Evolutionary conservation across 1,140 invertebrate genomes (phyloP).

Genomic region (Zaprionus gabonicus): DNA sequence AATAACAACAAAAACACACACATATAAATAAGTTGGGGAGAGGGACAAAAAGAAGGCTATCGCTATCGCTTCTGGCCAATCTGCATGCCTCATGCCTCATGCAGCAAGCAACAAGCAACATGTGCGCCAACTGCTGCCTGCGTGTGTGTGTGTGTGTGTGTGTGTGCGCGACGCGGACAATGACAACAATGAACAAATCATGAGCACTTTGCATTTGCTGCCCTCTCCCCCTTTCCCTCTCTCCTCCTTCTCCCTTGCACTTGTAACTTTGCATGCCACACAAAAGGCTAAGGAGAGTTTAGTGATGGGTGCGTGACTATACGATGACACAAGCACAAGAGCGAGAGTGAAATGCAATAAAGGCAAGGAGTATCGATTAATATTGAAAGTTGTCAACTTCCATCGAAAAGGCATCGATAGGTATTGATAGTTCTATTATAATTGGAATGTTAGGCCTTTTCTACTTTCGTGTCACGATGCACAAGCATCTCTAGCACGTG

Average conservation of each 20-base stretch:
- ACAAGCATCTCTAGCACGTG: too few relatives aligned
- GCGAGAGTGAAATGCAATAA: neutral
- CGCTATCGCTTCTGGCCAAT: constrained; percentile 79
- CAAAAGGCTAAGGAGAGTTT: constrained; percentile 63
- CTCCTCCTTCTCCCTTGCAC: neutral
- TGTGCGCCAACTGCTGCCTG: constrained; percentile 9
- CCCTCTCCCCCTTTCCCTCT: constrained; percentile 1
- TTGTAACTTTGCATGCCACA: constrained; percentile 27
- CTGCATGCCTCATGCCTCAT: constrained; percentile 72
- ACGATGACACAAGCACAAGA: neutral
- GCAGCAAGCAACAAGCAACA: constrained; percentile 25
- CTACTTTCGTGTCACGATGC: too few relatives aligned
- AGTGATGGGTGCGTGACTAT: constrained; percentile 45
- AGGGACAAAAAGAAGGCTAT: constrained; percentile 70
- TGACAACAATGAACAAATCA: constrained; percentile 82
- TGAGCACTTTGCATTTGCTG: constrained; percentile 69
- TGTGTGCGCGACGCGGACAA: constrained; percentile 45
- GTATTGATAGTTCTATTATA: neutral
- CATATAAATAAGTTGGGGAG: constrained; percentile 28
- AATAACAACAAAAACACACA: constrained; percentile 33
- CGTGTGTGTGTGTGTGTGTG: neutral
- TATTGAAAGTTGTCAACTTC: neutral
- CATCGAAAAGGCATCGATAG: neutral
- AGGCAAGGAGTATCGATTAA: neutral
- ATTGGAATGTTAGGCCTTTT: too few relatives aligned